Conservation (phyloP, 2,888 invertebrate species). For the Hypercompe scribonia region DNA sequence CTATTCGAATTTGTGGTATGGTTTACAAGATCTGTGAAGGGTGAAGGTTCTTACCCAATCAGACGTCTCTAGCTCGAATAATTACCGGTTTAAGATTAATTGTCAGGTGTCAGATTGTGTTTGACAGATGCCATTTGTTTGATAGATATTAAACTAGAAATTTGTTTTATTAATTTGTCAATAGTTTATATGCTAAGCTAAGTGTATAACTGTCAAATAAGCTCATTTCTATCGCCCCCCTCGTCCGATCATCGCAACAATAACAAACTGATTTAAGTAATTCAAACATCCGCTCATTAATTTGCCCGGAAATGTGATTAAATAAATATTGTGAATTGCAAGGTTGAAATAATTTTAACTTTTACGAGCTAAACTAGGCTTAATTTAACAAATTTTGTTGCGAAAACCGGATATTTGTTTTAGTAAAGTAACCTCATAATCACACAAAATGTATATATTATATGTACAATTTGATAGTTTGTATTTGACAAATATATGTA, state of each 20-base stretch:
- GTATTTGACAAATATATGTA: too few relatives aligned
- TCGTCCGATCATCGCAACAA: not conserved
- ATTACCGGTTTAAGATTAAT: not conserved
- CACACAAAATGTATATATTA: not conserved
- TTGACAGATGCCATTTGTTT: not conserved
- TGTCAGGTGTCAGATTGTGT: not conserved
- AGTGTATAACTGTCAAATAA: not conserved
- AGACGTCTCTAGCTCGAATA: not conserved
- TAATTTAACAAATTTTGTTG: constrained; percentile 12
- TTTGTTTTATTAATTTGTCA: not conserved
- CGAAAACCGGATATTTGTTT: constrained; percentile 1
- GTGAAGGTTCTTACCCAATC: not conserved
- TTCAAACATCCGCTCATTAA: constrained; percentile 34
- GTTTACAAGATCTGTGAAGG: not conserved
- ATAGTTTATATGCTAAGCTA: not conserved
- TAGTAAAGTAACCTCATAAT: not conserved
- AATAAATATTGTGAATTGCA: constrained; percentile 35
- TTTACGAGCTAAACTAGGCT: constrained; percentile 12
- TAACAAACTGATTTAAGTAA: constrained; percentile 5
- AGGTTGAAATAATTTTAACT: constrained; percentile 30
- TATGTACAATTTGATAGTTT: too few relatives aligned
- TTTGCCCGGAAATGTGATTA: constrained; percentile 31
- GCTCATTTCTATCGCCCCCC: too few relatives aligned
- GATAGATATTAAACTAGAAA: not conserved
- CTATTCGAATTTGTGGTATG: not conserved